Evolutionary conservation across 2,113 vertebrate genomes (phyloP).

Genomic region (Lepus americanus): DNA sequence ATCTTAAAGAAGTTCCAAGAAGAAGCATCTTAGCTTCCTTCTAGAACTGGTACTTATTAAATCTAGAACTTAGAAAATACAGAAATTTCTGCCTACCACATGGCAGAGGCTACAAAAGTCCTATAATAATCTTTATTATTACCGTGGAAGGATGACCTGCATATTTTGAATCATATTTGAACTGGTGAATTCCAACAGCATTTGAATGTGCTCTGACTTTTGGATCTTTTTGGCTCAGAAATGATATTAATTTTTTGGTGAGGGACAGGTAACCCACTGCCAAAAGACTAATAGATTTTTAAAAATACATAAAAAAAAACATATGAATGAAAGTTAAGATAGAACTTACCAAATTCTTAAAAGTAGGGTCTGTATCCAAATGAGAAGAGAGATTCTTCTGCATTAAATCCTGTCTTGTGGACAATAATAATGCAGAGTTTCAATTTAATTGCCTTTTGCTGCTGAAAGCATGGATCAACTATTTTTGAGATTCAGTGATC

Average conservation of each 20-base stretch:
- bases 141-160: background rate
- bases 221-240: slow-evolving; percentile 29
- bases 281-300: slow-evolving; percentile 24
- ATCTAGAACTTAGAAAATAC: background rate
- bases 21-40: background rate
- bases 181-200: background rate
- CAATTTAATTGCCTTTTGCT: slow-evolving; percentile 47
- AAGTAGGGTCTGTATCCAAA: background rate
- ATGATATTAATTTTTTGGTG: background rate
- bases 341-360: background rate
- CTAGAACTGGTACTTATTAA: background rate
- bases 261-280: background rate
- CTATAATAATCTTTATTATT: background rate
- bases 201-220: slow-evolving; percentile 7
- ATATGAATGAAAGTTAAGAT: background rate
- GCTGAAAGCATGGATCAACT: background rate
- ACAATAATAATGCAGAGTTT: background rate
- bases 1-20: slow-evolving; percentile 13
- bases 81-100: background rate
- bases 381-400: background rate
- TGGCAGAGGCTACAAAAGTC: background rate
- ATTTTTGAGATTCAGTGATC: slow-evolving; percentile 43
- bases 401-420: slow-evolving; percentile 5
- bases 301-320: background rate
- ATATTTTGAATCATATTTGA: slow-evolving; percentile 19